Conservation (phyloP, 92 coral and sea anemone genomes). For the Zoanthus gigantus region DNA sequence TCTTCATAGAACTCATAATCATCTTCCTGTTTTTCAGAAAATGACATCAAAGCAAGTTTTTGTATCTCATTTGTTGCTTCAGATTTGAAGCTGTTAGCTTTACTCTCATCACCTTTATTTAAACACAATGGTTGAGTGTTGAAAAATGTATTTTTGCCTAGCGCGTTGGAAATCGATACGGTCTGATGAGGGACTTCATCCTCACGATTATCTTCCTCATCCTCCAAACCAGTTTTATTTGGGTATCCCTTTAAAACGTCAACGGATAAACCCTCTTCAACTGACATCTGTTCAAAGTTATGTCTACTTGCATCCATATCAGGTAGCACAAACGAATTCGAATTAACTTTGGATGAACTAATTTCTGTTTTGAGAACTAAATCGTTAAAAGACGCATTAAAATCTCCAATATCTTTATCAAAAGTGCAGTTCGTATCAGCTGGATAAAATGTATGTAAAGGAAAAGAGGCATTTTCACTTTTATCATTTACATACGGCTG, state of each 20-base stretch:
- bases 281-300: neutral
- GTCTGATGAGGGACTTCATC: neutral
- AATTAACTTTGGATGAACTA: neutral
- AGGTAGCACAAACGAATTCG: neutral
- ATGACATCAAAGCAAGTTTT: neutral
- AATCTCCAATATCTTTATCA: neutral
- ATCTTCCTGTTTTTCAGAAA: neutral
- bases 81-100: neutral
- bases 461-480: neutral
- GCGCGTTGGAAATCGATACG: neutral
- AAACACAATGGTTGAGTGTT: neutral
- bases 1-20: constrained; percentile 1
- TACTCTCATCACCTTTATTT: neutral
- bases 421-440: neutral
- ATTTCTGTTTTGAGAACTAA: neutral
- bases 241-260: too few relatives aligned
- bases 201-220: neutral
- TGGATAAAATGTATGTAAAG: neutral
- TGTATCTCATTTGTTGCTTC: neutral
- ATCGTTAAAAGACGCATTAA: neutral
- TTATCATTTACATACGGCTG: neutral
- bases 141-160: neutral
- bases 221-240: neutral
- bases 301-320: neutral
- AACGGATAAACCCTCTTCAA: neutral